Evolutionary conservation across 2,797 vertebrate species (phyloP).

Genomic region (Hoplostethus atlanticus): DNA sequence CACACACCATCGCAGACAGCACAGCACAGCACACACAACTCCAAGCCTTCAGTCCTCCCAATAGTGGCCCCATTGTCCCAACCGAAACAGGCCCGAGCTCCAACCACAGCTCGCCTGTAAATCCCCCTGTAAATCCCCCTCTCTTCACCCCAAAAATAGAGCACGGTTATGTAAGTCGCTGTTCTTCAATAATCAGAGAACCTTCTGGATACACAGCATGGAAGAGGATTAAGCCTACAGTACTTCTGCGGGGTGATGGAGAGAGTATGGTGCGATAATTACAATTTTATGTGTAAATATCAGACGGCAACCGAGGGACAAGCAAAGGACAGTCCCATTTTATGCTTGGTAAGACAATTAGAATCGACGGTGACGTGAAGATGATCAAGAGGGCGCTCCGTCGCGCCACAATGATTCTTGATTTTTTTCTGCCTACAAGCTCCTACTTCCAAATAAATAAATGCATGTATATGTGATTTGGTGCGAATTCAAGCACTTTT

Average conservation of each 20-base stretch:
- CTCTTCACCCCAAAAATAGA: slow-evolving; percentile 25
- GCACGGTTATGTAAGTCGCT: slow-evolving; percentile 29
- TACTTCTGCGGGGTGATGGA: background rate
- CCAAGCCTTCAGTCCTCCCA: slow-evolving; percentile 2
- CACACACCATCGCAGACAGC: slow-evolving; percentile 11
- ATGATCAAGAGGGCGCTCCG: no score
- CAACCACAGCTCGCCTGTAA: slow-evolving; percentile 13
- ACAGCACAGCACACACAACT: background rate
- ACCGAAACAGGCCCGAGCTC: slow-evolving; percentile 5
- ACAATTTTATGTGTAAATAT: background rate
- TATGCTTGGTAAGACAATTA: background rate
- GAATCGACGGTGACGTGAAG: no score
- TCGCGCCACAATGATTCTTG: no score
- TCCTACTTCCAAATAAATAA: no score
- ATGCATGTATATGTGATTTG: no score
- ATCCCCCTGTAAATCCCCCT: slow-evolving; percentile 26
- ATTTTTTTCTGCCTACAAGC: no score
- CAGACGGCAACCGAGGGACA: slow-evolving; percentile 29
- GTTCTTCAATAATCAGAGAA: slow-evolving; percentile 40
- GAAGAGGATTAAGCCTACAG: slow-evolving; percentile 36
- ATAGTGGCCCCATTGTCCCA: slow-evolving; percentile 42
- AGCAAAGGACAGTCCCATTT: background rate
- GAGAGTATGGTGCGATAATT: background rate
- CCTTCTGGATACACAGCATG: slow-evolving; percentile 41
- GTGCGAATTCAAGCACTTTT: no score